phyloP scores from a whole-genome alignment of 2,888 invertebrate species.

The Barypeithes pellucidus region DNA sequence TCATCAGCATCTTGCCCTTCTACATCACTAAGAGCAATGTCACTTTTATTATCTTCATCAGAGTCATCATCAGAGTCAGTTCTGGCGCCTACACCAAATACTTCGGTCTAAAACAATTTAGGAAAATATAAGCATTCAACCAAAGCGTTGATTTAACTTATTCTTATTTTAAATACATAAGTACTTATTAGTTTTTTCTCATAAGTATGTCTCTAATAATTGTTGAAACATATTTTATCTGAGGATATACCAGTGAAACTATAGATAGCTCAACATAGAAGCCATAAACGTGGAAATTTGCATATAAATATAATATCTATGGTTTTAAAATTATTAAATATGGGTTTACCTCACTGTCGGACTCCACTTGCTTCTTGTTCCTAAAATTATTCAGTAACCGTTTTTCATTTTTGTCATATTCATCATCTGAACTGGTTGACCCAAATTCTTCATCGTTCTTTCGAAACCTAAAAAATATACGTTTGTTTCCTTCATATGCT shows the following conservation, averaged over 20 bases:
- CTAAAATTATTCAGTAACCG: slow-evolving; percentile 76
- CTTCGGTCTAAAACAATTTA: slow-evolving; percentile 77
- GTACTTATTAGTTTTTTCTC: too few species aligned
- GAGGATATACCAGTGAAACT: too few species aligned
- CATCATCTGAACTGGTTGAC: slow-evolving; percentile 81
- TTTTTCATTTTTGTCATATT: slow-evolving; percentile 80
- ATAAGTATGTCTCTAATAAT: too few species aligned
- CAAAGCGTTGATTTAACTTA: too few species aligned
- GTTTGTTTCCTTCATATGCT: background rate
- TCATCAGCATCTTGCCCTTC: slow-evolving; percentile 82
- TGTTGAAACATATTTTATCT: too few species aligned
- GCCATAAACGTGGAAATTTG: too few species aligned
- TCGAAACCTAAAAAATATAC: slow-evolving; percentile 32
- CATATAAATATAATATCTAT: too few species aligned
- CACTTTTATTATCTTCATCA: slow-evolving; percentile 70
- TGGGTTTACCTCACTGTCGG: slow-evolving; percentile 68
- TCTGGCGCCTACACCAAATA: slow-evolving; percentile 73
- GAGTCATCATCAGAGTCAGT: slow-evolving; percentile 71
- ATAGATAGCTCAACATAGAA: too few species aligned
- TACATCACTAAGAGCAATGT: slow-evolving; percentile 81
- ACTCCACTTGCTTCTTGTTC: slow-evolving; percentile 72
- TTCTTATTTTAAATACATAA: too few species aligned
- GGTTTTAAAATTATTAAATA: background rate
- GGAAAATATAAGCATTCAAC: too few species aligned
- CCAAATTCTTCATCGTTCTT: slow-evolving; percentile 47